Conservation (phyloP, 2,888 invertebrate genomes). For the Ametastegia equiseti region DNA sequence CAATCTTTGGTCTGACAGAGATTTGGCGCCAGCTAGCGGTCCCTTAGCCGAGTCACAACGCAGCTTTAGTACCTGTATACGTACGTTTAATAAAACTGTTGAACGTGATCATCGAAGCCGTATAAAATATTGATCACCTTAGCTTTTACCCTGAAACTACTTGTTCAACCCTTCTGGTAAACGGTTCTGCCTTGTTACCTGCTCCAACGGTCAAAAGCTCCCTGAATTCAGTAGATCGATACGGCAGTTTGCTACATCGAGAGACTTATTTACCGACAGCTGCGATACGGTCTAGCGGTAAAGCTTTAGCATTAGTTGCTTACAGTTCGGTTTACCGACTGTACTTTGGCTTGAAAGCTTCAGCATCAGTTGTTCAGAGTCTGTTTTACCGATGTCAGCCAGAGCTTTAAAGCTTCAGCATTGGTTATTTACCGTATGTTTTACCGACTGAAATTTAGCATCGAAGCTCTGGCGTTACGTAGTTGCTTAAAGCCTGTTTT, state of each 20-base stretch:
- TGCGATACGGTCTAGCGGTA: too few species aligned
- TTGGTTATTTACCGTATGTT: background rate
- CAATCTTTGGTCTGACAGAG: conserved; percentile 26
- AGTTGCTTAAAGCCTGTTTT: background rate
- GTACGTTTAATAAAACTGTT: background rate
- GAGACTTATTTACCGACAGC: conserved; percentile 4
- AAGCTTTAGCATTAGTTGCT: too few species aligned
- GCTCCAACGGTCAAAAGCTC: conserved; percentile 29
- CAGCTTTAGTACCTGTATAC: background rate
- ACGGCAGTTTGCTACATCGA: background rate
- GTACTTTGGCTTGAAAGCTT: too few species aligned
- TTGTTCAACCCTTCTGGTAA: background rate
- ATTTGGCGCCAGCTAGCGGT: conserved; percentile 43
- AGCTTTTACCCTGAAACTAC: background rate
- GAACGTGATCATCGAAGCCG: conserved; percentile 11
- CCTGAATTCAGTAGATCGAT: background rate
- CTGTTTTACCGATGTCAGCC: background rate
- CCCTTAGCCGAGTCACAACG: background rate
- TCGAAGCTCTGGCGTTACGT: background rate
- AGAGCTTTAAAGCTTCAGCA: too few species aligned
- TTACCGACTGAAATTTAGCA: too few species aligned
- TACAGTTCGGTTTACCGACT: too few species aligned
- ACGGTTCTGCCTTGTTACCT: background rate
- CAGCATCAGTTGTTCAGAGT: too few species aligned
- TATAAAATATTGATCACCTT: background rate